Evolutionary conservation across 2,113 vertebrate genomes (phyloP), one percentile per base, ranked within the genome.

Genomic region (Lagopus muta): DNA sequence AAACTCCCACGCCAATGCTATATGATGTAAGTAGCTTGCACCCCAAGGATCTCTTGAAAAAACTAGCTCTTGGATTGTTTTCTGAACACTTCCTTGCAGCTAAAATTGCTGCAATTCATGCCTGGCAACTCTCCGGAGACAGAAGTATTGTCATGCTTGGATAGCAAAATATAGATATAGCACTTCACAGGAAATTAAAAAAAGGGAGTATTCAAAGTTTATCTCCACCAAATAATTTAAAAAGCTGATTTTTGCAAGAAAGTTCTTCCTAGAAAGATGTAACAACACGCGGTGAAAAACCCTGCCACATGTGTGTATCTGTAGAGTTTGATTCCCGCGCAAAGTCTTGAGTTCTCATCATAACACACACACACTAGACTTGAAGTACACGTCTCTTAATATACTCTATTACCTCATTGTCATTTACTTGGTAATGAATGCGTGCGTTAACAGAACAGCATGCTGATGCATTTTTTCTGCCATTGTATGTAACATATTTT

Each of bases 401-500:
- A 72, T 69, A 73, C 91, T 87, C 96, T 92, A 81, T 96, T 96
- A 96, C 96, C 95, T 97, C 96, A 93, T 73, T 93, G 94, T 90
- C 94, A 55, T 96, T 97, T 90, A 48, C 96, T 97, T 48, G 80
- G 82, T 96, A 95, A 96, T 88, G 96, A 97, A 97, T 92, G 95
- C 60, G 16, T 72, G 92, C 86, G 96, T 97, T 94, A 97, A 95
- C 92, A 94, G 96, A 97, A 96, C 95, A 97, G 95, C 95, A 78
- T 91, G 97, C 97, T 95, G 97, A 97, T 98, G 98, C 97, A 97
- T 98, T 97, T 98, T 97, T 95, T 96, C 97, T 97, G 97, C 97
- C 97, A 97, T 97, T 98, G 97, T 97, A 97, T 96, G 97, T 97
- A 98, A 97, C 98, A 96, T 97, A 97, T 98, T 98, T 98, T 97